Base-by-base conservation (phyloP, 1,140 invertebrate species). In the Sesamia nonagrioides region DNA sequence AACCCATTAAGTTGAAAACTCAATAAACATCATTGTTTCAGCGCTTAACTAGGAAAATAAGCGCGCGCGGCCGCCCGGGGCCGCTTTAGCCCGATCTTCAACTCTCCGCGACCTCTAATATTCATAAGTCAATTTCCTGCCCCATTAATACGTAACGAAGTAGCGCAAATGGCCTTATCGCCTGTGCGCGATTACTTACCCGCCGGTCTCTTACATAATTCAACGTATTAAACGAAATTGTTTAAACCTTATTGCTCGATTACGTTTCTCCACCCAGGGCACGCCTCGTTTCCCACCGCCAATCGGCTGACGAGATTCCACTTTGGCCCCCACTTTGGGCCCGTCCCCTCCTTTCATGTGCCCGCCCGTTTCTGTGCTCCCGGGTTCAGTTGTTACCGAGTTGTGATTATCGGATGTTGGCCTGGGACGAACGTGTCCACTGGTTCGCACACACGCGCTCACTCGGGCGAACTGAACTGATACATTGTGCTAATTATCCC, bases 161-260 rank as follows among this genome's bases (percentile, higher is more conserved):
- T 91, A 91, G 91, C 92, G 92, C 92, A 95, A 95, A 95, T 95
- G 93, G 93, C 92, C 91, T 95, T 95, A 95, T 95, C 93, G 92
- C 92, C 93, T 92, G 92, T 93, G 93, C 93, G 87, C 93, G 92
- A 95, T 95, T 95, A 95, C 93, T 94, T 91, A 91, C 92, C 85
- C 89, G 92, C 91, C 92, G 90, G 90, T 90, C 93, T 93, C 92
- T 94, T 95, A 94, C 93, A 95, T 95, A 95, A 95, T 95, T 95
- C 92, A 95, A 93, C 93, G 92, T 95, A 95, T 95, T 95, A 95
- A 95, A 95, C 92, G 92, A 95, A 95, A 95, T 95, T 95, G 93
- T 95, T 95, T 95, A 95, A 95, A 95, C 92, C 93, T 95, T 95
- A 95, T 95, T 95, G 93, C 93, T 95, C 92, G 88, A 94, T 95